Base-by-base conservation (phyloP, 2,797 vertebrate species). In the Urosaurus nigricauda region DNA sequence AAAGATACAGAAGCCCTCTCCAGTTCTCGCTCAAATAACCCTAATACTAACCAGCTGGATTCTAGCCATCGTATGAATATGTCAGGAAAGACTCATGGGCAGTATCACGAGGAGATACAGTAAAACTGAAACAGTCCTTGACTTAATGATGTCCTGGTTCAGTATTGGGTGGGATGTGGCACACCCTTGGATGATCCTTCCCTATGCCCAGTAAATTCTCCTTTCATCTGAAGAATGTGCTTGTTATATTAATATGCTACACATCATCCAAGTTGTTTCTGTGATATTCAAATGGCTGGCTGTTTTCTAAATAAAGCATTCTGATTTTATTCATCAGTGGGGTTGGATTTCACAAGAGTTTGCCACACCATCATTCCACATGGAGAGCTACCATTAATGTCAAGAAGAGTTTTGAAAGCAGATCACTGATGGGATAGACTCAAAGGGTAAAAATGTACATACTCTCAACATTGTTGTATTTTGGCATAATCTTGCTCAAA, bases 241-340 rank as follows among this genome's bases (percentile, higher is more conserved):
- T 68, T 73, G 7, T 58, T 11, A n/a, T 82, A 74, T 74, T 82
- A 63, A 84, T 21, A 51, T 80, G 75, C 60, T 40, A 73, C 0
- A 3, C 2, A 58, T 5, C 51, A 85, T 4, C 56, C 51, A 89
- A 32, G 12, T 79, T 73, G 40, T 88, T 37, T 0, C 0, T 35
- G 60, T 17, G 58, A 75, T 16, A 79, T 74, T 90, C 21, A 87
- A 56, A 3, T 81, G 47, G 47, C 56, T 63, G 81, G 5, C 40
- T 85, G 84, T 40, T 43, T 87, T 88, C 77, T 79, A 70, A 74
- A 88, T 37, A 78, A 90, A 87, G 4, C 79, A 60, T 6, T 40
- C 51, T 70, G 73, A 74, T 83, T 68, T 68, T 87, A 40, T 70
- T 89, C 90, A 82, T 87, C 79, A 85, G 47, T 70, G 65, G 53